A percentile compares a stretch with the other conserved stretches of the same genome.
Evolutionary conservation across 1,140 invertebrate genomes (phyloP).

Genomic region (Drosophila paulistorum): DNA sequence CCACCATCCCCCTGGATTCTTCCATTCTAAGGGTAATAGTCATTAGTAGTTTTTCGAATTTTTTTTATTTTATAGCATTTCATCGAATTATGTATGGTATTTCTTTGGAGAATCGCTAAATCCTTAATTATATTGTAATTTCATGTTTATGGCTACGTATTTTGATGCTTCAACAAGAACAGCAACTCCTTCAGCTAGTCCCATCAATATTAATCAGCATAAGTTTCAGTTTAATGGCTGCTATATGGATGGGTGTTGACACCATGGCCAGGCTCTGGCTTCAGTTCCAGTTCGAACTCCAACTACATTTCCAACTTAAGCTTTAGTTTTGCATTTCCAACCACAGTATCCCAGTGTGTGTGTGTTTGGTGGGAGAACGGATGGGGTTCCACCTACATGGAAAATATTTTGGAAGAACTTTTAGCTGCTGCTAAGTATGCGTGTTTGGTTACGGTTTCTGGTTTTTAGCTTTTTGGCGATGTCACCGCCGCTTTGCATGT

Average conservation of each 20-base stretch:
- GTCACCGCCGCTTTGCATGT: slow-evolving; percentile 75
- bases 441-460: slow-evolving; percentile 30
- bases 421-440: slow-evolving; percentile 17
- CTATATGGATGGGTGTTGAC: slow-evolving; percentile 51
- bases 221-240: slow-evolving; percentile 49
- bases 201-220: slow-evolving; percentile 62
- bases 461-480: slow-evolving; percentile 66
- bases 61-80: too few species aligned
- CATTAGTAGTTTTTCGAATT: too few species aligned
- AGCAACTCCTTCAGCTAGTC: slow-evolving; percentile 21
- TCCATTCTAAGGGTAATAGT: too few species aligned
- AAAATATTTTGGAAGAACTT: slow-evolving; percentile 6
- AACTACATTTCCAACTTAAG: neutral
- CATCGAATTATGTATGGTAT: too few species aligned
- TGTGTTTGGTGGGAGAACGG: neutral
- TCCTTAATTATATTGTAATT: slow-evolving; percentile 3
- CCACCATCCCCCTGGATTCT: too few species aligned
- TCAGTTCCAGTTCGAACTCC: neutral
- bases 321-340: neutral
- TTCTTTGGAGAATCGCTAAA: neutral
- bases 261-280: slow-evolving; percentile 30
- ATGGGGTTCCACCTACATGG: neutral
- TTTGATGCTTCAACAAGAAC: neutral
- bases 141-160: neutral
- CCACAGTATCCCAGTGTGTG: neutral